A percentile compares a stretch with the other conserved stretches of the same genome.
phyloP scores from a whole-genome alignment of 2,113 vertebrate genomes.

The Bos taurus region ARS-UCD2.0 NC_037344.1:2945501-2946000 shows the following conservation, averaged over 20 bases:
- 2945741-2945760: background rate
- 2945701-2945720: background rate
- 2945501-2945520: background rate
- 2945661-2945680: background rate
- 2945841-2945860: background rate
- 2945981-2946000: background rate
- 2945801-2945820: background rate
- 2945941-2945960: background rate
- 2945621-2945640: no score
- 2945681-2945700: background rate
- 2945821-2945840: background rate
- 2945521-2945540: no score
- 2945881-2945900: background rate
- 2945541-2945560: no score
- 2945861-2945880: background rate
- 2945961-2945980: background rate
- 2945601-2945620: no score
- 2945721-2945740: background rate
- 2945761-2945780: background rate
- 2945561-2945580: accelerated
- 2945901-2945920: background rate
- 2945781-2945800: background rate
- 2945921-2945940: background rate
- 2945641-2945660: background rate
- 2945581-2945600: no score